phyloP scores from a whole-genome alignment of 2,113 vertebrate species.

The Strigops habroptila region DNA sequence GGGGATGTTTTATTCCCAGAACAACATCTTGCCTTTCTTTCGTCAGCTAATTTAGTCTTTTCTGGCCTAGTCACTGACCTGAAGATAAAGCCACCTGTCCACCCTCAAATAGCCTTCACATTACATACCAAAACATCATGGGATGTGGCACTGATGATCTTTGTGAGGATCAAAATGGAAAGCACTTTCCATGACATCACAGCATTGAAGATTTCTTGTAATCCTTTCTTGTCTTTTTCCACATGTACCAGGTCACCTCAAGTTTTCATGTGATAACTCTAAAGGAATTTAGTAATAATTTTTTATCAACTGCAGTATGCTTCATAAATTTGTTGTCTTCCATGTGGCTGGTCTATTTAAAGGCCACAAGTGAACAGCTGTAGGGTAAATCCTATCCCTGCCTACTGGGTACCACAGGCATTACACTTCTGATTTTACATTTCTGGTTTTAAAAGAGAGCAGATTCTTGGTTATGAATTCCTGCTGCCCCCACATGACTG shows the following conservation, averaged over 20 bases:
- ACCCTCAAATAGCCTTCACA: not conserved
- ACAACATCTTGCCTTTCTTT: not conserved
- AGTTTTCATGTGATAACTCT: not conserved
- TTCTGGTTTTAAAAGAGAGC: not conserved
- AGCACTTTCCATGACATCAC: not conserved
- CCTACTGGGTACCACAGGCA: not conserved
- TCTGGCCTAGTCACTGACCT: constrained; percentile 29
- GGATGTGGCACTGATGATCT: not conserved
- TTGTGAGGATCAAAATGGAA: not conserved
- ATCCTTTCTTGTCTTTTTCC: not conserved
- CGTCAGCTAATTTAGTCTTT: not conserved
- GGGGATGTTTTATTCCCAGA: not conserved
- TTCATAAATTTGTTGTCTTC: not conserved
- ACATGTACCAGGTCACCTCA: not conserved
- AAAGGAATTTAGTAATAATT: not conserved
- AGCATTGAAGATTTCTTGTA: not conserved
- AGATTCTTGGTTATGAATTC: not conserved
- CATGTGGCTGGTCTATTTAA: not conserved
- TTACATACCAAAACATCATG: not conserved
- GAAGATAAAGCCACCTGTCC: constrained; percentile 13
- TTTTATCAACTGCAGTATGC: not conserved
- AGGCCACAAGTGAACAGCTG: not conserved
- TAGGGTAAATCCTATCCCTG: not conserved
- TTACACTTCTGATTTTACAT: not conserved
- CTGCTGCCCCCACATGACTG: not conserved